Evolutionary conservation across 2,888 invertebrate genomes (phyloP), one percentile per base, ranked within the genome.

Genomic region (Leucoptera coffeella): DNA sequence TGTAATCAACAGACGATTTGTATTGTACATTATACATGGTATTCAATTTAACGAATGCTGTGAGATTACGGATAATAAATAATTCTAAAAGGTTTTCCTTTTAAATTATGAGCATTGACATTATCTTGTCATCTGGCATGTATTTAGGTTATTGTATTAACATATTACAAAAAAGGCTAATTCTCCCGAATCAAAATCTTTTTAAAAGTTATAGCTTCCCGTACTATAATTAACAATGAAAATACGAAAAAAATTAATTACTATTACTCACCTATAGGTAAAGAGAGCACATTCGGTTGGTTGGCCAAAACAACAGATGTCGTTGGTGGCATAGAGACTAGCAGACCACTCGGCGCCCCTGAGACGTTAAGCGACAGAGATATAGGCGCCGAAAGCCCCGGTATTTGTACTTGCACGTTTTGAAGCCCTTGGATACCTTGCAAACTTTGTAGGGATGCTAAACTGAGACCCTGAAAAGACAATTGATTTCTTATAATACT

Each of bases 371-470:
- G 57, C 21, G 85, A 82, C 41, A 86, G 61, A 26, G 89, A 88
- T 39, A 90, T 87, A 4, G 89, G 88, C 38, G 88, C 87, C n/a
- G 87, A 77, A 29, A 90, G 76, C 21, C 87, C 88, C 8, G 88
- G 85, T 42, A 90, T 80, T 47, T 89, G 89, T 25, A 86, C 80
- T 64, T 85, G 84, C 28, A 85, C 83, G 53, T 85, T 86, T 50
- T 86, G 86, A 26, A 87, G 58, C 14, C 84, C 84, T 32, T 85
- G 80, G 29, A 85, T 78, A 39, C 61, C 77, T 64, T 84, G 82
- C 13, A 84, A 78, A 41, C 85, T 84, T 59, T 85, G 85, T 19
- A 87, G 65, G 14, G 84, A 83, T 27, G 85, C 77, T 38, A 86
- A 65, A 53, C 85, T 85, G 37, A 87, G 73, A 38, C 85, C 82